Evolutionary conservation across 2,797 vertebrate species (phyloP), one percentile per base, ranked within the genome.

Genomic region (Leptoclinus maculatus): DNA sequence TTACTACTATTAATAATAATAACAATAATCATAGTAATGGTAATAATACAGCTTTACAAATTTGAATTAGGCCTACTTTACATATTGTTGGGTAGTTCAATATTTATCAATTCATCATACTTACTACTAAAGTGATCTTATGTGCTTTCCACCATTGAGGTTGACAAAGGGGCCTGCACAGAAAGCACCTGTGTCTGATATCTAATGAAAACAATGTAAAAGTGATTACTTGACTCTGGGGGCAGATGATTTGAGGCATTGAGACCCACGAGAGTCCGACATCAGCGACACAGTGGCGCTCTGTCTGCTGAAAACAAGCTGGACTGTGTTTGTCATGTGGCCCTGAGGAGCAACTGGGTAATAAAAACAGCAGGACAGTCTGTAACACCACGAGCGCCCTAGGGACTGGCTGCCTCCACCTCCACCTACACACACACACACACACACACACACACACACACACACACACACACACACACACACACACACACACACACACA

Each of bases 291-390:
- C 59, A 43, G 69, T 3, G 65, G 66, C 3, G 74, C 79, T 84
- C 19, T 51, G 82, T 86, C 84, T 86, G 79, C 76, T 39, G 60
- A 72, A 72, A 80, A 90, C 82, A 86, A 76, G 49, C 66, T 53
- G 39, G 47, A 74, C 67, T 75, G 71, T 85, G 83, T 88, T 84
- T 64, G 82, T 80, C 67, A 73, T 39, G 56, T 66, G 72, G 38
- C 85, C 82, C 72, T 2, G 60, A 82, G 83, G 84, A 87, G 58
- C 73, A 71, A 83, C 85, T 76, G 79, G 82, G 79, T 85, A 74
- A 88, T 89, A 88, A 89, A 91, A 83, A 56, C 79, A 85, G 74
- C 59, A 64, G 78, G 83, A 76, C 80, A 82, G 86, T 80, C 67
- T 82, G 80, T 79, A 70, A 66, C 80, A 68, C 34, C 17, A 66